Evolutionary conservation across 2,113 vertebrate species (phyloP).

Genomic region (Actenoides hombroni): DNA sequence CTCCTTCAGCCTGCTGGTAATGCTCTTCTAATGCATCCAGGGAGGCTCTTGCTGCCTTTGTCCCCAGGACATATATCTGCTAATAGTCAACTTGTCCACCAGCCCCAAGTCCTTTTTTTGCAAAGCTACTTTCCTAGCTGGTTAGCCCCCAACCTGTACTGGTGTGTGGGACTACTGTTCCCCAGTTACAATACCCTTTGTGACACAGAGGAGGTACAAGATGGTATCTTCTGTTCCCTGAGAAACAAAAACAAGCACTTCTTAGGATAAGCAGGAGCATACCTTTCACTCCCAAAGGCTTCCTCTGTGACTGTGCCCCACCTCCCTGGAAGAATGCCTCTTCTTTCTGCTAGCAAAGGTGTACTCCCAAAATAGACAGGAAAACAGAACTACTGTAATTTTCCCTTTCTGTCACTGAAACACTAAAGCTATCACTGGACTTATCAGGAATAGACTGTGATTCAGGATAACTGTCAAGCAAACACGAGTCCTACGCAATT

Average conservation of each 20-base stretch:
- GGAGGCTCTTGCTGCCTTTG: not conserved
- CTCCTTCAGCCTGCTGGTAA: not conserved
- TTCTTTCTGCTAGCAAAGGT: not conserved
- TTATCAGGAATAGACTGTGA: constrained; percentile 36
- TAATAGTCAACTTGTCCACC: not conserved
- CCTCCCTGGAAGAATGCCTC: not conserved
- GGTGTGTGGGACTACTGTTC: not conserved
- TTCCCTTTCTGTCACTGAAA: not conserved
- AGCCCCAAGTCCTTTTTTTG: not conserved
- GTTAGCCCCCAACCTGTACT: not conserved
- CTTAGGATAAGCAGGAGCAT: not conserved
- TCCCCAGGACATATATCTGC: not conserved
- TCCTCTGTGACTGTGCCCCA: not conserved
- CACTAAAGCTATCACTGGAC: not conserved
- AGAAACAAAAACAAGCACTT: not conserved
- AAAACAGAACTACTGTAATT: not conserved
- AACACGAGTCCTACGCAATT: not conserved
- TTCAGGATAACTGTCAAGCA: constrained; percentile 29
- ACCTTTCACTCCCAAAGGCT: not conserved
- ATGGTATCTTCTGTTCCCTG: not conserved
- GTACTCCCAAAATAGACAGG: not conserved
- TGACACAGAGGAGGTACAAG: not conserved
- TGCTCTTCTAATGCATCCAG: not conserved
- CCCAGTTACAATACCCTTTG: not conserved
- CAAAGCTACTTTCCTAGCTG: not conserved